phyloP scores from a whole-genome alignment of 2,888 invertebrate species.

The Venusia cambrica region DNA sequence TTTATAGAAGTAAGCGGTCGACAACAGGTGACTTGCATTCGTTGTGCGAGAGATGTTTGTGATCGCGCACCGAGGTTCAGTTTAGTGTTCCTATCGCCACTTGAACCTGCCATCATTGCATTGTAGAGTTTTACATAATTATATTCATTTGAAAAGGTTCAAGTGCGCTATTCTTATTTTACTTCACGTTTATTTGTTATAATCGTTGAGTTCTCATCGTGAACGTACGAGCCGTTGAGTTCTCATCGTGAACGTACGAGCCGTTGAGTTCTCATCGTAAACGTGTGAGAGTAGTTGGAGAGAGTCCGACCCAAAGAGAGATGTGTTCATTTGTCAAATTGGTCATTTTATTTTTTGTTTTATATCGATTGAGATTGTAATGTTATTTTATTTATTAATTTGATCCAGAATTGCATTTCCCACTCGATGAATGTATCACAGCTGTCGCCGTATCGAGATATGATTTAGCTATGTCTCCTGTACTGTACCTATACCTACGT shows the following conservation, averaged over 20 bases:
- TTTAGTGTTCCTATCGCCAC: slow-evolving; percentile 24
- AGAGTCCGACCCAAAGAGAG: slow-evolving; percentile 69
- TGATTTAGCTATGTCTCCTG: slow-evolving; percentile 41
- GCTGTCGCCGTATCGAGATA: slow-evolving; percentile 37
- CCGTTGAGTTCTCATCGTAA: slow-evolving; percentile 19
- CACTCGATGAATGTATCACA: slow-evolving; percentile 45
- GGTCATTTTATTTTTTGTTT: slow-evolving; percentile 48
- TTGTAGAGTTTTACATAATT: slow-evolving; percentile 6
- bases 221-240: slow-evolving; percentile 11
- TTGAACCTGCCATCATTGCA: slow-evolving; percentile 9
- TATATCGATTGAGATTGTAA: slow-evolving; percentile 64
- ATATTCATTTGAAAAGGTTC: neutral
- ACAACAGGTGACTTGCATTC: slow-evolving; percentile 14
- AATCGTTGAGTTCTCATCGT: slow-evolving; percentile 11
- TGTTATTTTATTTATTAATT: slow-evolving; percentile 69
- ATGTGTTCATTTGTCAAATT: slow-evolving; percentile 73
- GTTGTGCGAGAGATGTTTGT: slow-evolving; percentile 9
- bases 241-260: slow-evolving; percentile 15
- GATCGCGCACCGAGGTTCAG: slow-evolving; percentile 21
- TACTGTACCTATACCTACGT: too few relatives aligned
- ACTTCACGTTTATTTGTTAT: slow-evolving; percentile 13
- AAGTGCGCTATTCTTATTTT: slow-evolving; percentile 9
- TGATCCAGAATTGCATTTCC: slow-evolving; percentile 74
- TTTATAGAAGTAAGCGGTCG: slow-evolving; percentile 12
- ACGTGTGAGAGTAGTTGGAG: slow-evolving; percentile 43